phyloP scores from a whole-genome alignment of 2,888 invertebrate genomes.

The Cataglyphis cursor region DNA sequence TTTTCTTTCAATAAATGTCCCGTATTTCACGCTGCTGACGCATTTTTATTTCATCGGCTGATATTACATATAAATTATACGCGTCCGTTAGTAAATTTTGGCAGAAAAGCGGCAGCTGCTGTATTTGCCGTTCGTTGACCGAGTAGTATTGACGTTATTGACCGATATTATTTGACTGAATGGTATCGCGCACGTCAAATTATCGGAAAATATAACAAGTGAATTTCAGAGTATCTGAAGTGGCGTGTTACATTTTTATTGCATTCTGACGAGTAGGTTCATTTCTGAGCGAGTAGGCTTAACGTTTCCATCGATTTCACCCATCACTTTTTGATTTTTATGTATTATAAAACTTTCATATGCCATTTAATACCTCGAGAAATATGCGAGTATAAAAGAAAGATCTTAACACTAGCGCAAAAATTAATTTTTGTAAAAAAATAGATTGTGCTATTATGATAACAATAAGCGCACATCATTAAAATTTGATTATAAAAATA shows the following conservation, averaged over 20 bases:
- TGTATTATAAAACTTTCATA: slow-evolving; percentile 44
- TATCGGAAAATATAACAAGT: slow-evolving; percentile 54
- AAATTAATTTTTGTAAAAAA: slow-evolving; percentile 16
- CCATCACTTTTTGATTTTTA: slow-evolving; percentile 34
- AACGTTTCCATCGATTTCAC: slow-evolving; percentile 36
- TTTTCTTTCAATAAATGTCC: slow-evolving; percentile 37
- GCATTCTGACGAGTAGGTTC: slow-evolving; percentile 45
- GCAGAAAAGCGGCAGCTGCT: slow-evolving; percentile 11
- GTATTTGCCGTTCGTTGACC: slow-evolving; percentile 45
- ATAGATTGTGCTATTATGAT: slow-evolving; percentile 12
- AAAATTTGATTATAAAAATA: slow-evolving; percentile 4
- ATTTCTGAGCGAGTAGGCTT: slow-evolving; percentile 31
- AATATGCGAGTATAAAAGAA: slow-evolving; percentile 20
- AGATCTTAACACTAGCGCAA: background rate
- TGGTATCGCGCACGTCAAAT: slow-evolving; percentile 44
- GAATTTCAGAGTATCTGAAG: slow-evolving; percentile 42
- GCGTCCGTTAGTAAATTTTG: slow-evolving; percentile 16
- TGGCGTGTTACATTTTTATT: slow-evolving; percentile 45
- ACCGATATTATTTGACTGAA: slow-evolving; percentile 53
- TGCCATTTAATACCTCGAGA: slow-evolving; percentile 12
- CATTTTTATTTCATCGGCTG: slow-evolving; percentile 29
- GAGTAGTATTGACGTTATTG: slow-evolving; percentile 38
- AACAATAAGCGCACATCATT: background rate
- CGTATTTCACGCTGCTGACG: slow-evolving; percentile 13
- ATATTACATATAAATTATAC: slow-evolving; percentile 16